These are phyloP conservation scores for Belonocnema kinseyi DNA, from an alignment of 1,140 invertebrate species.

Conservation along the genomic window DNA sequence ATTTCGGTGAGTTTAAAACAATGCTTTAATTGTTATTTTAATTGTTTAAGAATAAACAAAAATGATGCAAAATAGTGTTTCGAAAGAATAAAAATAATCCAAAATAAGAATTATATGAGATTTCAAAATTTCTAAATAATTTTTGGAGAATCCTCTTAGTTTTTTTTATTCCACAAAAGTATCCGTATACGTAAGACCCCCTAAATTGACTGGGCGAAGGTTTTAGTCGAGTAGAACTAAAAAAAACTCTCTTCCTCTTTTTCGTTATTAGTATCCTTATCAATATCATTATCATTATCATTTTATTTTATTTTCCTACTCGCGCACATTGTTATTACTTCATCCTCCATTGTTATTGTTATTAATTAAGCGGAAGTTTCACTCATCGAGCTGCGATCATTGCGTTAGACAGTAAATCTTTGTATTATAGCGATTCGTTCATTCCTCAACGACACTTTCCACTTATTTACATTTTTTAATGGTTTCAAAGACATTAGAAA, in stretches of 20 bases:
- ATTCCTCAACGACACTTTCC: slow-evolving; percentile 52
- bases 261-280: background rate
- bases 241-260: background rate
- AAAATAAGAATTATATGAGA: too few species aligned
- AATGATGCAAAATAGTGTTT: too few species aligned
- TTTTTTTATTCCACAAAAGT: slow-evolving; percentile 20
- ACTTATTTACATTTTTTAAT: slow-evolving; percentile 56
- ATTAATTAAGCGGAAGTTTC: background rate
- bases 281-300: background rate
- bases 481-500: slow-evolving; percentile 53
- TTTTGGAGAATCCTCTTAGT: background rate
- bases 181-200: slow-evolving; percentile 30
- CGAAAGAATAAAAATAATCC: too few species aligned
- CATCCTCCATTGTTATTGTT: slow-evolving; percentile 1
- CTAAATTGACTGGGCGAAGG: slow-evolving; percentile 19
- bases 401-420: background rate
- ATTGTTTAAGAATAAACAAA: too few species aligned
- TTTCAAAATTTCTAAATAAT: background rate
- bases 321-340: slow-evolving; percentile 20
- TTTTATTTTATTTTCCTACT: background rate
- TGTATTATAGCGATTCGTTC: slow-evolving; percentile 55
- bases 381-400: background rate
- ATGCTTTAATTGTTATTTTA: too few species aligned
- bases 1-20: too few species aligned
- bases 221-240: slow-evolving; percentile 2